These are phyloP conservation scores for Oscheius myriophilus DNA, from an alignment of 2,888 invertebrate species.

Conservation along the genomic window DNA sequence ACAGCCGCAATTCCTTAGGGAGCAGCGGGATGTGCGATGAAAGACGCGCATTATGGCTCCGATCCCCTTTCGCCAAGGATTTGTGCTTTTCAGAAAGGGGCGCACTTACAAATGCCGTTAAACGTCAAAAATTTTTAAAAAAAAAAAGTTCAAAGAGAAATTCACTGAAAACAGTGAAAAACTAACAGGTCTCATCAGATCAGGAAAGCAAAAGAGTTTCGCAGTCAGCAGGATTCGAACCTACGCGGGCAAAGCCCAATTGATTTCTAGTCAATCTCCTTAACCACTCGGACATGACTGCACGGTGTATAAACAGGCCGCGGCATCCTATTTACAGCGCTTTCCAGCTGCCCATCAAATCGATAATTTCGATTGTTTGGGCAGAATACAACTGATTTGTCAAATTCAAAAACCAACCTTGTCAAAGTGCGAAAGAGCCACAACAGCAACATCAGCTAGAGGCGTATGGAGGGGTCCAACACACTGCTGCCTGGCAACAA, in stretches of 20 bases:
- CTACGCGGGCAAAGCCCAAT: constrained; percentile 57
- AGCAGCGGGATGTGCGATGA: constrained; percentile 20
- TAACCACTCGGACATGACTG: constrained; percentile 47
- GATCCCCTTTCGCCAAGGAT: neutral
- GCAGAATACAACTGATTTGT: neutral
- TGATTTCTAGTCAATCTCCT: constrained; percentile 47
- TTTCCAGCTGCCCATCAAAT: neutral
- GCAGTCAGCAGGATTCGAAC: constrained; percentile 57
- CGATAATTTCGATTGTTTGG: too few species aligned
- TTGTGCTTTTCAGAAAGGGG: too few species aligned
- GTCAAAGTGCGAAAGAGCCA: constrained; percentile 84
- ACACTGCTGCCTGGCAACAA: constrained; percentile 96
- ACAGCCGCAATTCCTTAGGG: constrained; percentile 23
- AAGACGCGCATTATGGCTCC: constrained; percentile 21
- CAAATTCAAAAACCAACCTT: constrained; percentile 36
- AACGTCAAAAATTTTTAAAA: too few species aligned
- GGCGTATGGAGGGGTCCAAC: constrained; percentile 96
- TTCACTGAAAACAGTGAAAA: too few species aligned
- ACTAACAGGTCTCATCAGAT: too few species aligned
- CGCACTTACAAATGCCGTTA: too few species aligned
- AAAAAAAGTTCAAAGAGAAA: too few species aligned
- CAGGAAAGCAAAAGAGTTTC: constrained; percentile 22
- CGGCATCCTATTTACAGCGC: neutral
- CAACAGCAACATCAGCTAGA: constrained; percentile 89
- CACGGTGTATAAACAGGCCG: neutral